These are phyloP conservation scores for Idaea dimidiata DNA, from an alignment of 2,888 invertebrate species.

Conservation along the genomic window DNA sequence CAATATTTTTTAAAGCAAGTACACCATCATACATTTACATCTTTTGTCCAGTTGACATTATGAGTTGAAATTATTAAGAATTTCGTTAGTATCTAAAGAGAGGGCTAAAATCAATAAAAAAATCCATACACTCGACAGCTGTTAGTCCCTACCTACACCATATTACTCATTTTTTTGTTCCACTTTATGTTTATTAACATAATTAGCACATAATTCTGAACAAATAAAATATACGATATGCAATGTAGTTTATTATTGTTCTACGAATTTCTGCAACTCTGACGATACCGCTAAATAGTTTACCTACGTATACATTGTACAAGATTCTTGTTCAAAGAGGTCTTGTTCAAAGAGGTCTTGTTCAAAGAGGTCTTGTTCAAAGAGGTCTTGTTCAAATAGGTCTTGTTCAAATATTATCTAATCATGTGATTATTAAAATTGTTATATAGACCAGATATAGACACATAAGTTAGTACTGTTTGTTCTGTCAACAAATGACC, in stretches of 20 bases:
- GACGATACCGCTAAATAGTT: neutral
- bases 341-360: too few species aligned
- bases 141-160: too few species aligned
- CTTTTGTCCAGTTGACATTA: too few species aligned
- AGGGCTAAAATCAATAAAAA: neutral
- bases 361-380: too few species aligned
- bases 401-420: neutral
- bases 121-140: neutral
- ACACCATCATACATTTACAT: too few species aligned
- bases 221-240: neutral
- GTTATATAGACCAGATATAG: neutral
- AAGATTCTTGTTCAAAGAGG: too few species aligned
- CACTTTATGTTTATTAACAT: neutral
- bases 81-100: constrained; percentile 4
- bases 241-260: neutral
- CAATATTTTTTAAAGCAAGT: too few species aligned
- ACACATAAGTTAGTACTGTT: neutral
- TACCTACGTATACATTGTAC: neutral
- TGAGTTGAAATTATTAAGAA: too few species aligned
- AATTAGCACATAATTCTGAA: neutral
- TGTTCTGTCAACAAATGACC: neutral
- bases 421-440: neutral
- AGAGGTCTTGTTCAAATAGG: too few species aligned
- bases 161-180: too few species aligned
- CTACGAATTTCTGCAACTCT: neutral